Evolutionary conservation across 2,888 invertebrate species (phyloP).

Genomic region (Tetragnatha montana): DNA sequence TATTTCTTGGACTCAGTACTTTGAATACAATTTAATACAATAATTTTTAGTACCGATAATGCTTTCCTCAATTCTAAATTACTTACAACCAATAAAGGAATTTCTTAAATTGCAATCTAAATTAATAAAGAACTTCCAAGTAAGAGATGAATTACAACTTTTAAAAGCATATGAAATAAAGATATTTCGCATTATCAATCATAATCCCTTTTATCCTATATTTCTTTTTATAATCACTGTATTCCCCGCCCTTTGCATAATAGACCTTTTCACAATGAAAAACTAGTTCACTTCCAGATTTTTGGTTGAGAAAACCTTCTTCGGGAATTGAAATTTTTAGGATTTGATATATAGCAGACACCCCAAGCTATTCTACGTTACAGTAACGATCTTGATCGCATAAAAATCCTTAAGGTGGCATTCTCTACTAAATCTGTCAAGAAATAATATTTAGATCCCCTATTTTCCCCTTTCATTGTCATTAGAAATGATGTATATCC

Average conservation of each 20-base stretch:
- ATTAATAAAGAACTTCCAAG: no score
- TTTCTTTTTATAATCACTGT: background rate
- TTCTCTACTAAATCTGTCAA: slow-evolving; percentile 35
- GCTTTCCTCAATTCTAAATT: no score
- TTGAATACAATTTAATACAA: no score
- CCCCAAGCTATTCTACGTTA: background rate
- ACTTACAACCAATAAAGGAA: no score
- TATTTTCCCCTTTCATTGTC: slow-evolving; percentile 36
- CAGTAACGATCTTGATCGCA: background rate
- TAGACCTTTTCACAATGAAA: background rate
- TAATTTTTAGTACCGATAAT: no score
- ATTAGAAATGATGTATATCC: slow-evolving; percentile 42
- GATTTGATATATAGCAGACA: background rate
- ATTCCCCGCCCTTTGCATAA: background rate
- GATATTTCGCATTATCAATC: background rate
- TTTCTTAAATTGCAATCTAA: no score
- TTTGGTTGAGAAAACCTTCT: background rate
- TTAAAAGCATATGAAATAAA: background rate
- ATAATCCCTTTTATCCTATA: background rate
- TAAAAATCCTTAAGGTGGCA: background rate
- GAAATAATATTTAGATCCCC: slow-evolving; percentile 37
- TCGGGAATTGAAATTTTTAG: background rate
- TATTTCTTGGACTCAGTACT: no score
- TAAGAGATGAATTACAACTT: no score
- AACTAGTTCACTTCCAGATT: background rate